Evolutionary conservation across 2,113 vertebrate species (phyloP).

Genomic region (Daubentonia madagascariensis): DNA sequence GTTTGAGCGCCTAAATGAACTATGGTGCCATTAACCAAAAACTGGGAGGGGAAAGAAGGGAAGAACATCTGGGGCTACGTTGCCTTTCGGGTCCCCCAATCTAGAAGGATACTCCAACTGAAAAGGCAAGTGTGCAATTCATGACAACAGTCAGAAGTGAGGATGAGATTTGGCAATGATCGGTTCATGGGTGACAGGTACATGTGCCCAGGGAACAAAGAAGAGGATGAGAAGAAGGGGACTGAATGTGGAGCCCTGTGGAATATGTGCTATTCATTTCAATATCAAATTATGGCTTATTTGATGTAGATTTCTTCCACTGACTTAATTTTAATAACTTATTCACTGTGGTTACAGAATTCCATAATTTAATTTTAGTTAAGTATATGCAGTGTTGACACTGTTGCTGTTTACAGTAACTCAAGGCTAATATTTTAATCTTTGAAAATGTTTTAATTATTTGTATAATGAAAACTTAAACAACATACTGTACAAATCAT

Average conservation of each 20-base stretch:
- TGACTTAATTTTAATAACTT: constrained; percentile 40
- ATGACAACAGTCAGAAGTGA: background rate
- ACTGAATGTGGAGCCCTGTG: background rate
- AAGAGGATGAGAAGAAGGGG: background rate
- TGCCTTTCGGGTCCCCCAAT: background rate
- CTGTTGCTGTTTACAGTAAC: background rate
- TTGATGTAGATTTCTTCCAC: background rate
- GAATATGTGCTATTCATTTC: background rate
- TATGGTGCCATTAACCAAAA: background rate
- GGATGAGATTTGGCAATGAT: background rate
- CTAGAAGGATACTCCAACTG: background rate
- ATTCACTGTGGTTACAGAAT: background rate
- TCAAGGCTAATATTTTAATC: constrained; percentile 37
- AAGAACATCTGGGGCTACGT: background rate
- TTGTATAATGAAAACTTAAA: constrained; percentile 31
- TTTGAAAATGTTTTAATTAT: constrained; percentile 49
- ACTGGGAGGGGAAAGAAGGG: background rate
- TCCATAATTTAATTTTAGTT: constrained; percentile 46
- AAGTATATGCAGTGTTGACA: background rate
- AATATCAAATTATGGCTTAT: background rate
- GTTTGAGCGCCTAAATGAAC: background rate
- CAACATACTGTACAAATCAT: background rate
- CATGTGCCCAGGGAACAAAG: background rate
- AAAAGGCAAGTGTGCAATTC: background rate
- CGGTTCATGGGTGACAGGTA: background rate